Evolutionary conservation across 2,888 invertebrate genomes (phyloP), one percentile per base, ranked within the genome.

Genomic region (Diloba caeruleocephala): DNA sequence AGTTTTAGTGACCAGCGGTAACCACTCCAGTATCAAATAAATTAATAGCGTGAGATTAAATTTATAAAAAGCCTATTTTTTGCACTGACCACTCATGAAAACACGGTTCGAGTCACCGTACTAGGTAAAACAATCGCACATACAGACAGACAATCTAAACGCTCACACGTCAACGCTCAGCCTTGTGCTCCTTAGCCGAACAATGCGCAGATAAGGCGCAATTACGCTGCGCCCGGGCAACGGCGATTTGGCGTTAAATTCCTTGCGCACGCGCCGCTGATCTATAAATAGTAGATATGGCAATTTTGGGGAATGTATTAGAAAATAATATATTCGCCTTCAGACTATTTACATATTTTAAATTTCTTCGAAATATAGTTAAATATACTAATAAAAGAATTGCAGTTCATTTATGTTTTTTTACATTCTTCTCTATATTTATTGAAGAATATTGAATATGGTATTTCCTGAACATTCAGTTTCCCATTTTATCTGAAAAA

Each of bases 201-300:
- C 91, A 92, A 91, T 90, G 88, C 85, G 81, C 86, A 82, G 91
- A 90, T 90, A 92, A 91, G 90, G 82, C 75, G 83, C 90, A 91
- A 92, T 92, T 92, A 92, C 90, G 72, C 78, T 79, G 87, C 85
- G 85, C 84, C 81, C 74, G 78, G 74, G 79, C 80, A 72, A 75
- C 75, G 79, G 73, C 84, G 87, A 88, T 89, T 89, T 83, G 87
- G 87, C 89, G 91, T 84, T 87, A 89, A 87, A 91, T 91, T 91
- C 90, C 87, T 71, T 68, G 81, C 77, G 83, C 83, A 79, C 76
- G 78, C 78, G 81, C 79, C 69, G 33, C 26, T 15, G 38, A 57
- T 28, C 17, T 19, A 12, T 3, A 26, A 60, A 33, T 7, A 5
- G 4, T 61, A 52, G 74, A 74, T 43, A 15, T 12, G 71, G 55